Conservation (phyloP, 23 tunicate species). For the Botrylloides violaceus region DNA sequence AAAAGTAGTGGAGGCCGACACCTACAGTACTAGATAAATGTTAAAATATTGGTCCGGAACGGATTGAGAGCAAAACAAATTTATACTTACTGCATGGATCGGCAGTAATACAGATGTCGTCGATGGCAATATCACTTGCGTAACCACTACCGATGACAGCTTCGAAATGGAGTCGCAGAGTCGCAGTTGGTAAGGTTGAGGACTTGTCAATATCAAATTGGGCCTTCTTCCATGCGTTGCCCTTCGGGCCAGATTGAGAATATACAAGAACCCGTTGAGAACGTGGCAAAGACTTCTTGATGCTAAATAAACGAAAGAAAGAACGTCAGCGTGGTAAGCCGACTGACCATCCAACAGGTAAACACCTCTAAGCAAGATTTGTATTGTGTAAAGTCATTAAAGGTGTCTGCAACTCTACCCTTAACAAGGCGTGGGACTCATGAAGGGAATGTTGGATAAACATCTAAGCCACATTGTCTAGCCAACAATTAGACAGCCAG, state of each 20-base stretch:
- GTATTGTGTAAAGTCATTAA: no score
- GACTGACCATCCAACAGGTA: no score
- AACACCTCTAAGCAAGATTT: no score
- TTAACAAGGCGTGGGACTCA: no score
- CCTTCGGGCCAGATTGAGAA: slow-evolving; percentile 24
- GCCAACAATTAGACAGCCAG: no score
- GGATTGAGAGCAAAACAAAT: not conserved
- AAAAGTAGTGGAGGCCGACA: no score
- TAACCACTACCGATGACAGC: slow-evolving; percentile 46
- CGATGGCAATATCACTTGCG: slow-evolving; percentile 66
- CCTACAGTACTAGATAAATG: no score
- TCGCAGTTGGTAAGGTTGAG: slow-evolving; percentile 21
- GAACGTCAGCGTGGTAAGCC: no score
- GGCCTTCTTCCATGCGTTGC: slow-evolving; percentile 43
- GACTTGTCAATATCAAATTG: slow-evolving; percentile 31
- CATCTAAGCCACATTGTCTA: no score
- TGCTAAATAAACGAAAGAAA: not conserved
- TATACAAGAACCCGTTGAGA: not conserved
- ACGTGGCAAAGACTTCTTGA: not conserved
- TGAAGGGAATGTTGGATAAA: no score
- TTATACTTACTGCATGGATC: slow-evolving; percentile 73
- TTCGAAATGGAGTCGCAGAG: slow-evolving; percentile 30
- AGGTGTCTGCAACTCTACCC: no score
- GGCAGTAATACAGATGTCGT: slow-evolving; percentile 80
- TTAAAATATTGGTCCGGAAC: not conserved